Evolutionary conservation across 2,888 invertebrate species (phyloP), one percentile per base, ranked within the genome.

Genomic region (Xanthorhoe designata): DNA sequence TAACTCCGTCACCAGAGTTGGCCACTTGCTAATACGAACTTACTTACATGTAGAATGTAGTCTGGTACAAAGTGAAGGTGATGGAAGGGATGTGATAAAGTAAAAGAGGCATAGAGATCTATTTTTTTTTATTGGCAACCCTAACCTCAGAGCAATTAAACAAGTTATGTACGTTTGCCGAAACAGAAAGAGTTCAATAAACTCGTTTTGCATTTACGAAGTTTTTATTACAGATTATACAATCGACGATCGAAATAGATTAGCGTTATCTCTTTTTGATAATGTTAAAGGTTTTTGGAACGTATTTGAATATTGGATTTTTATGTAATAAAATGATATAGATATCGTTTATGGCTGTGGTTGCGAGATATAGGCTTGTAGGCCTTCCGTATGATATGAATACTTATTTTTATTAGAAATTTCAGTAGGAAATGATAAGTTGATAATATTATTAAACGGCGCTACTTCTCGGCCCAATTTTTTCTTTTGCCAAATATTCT

Each of bases 81-180:
- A n/a, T n/a, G n/a, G 4, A 24, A 24, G 1, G 24, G 24, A 24
- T 35, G 35, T 8, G 9, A 7, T 1, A 35, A 35, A 35, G 1
- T 8, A 35, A 7, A 35, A 35, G 6, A 45, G n/a, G n/a, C 10
- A 45, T 45, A 15, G 2, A 45, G 0, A 5, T 15, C 0, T n/a
- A 6, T 5, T 15, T 47, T 7, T 13, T 6, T 13, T 17, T 53
- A 32, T 35, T 35, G 32, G 17, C 49, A 57, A 47, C 53, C 60
- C 56, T 57, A 52, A 32, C 52, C 52, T 29, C 17, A 49, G 18
- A 61, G 49, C 61, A 66, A 66, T 59, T 66, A 66, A 66, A 59
- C 32, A 62, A 47, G 47, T 59, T 58, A 62, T 42, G 67, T 63
- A 64, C 35, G 47, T 15, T 45, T 47, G 29, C 56, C 56, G 24